Evolutionary conservation across 1,140 invertebrate species (phyloP), one percentile per base, ranked within the genome.

Genomic region (Pomacea maculata): DNA sequence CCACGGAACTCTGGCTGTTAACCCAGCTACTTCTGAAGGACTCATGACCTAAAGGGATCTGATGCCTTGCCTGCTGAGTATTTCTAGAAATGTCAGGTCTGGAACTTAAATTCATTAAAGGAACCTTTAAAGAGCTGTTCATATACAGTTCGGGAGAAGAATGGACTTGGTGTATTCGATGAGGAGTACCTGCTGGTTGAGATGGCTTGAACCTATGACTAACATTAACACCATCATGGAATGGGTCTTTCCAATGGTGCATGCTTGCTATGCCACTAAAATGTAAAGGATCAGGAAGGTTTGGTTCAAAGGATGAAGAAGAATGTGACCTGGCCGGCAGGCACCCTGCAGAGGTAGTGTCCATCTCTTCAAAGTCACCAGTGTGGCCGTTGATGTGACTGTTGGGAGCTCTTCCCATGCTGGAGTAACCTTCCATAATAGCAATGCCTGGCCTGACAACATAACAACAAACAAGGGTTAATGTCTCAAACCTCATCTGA

Each of bases 361-460:
- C 77, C 77, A 78, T 78, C 67, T 78, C 77, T 67, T 78, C 77
- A 57, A 78, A 78, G 77, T 78, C 54, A 67, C 65, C 65, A 4
- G 77, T 65, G 17, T 78, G 77, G 3, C 77, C 77, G 52, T 78
- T 78, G 10, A 78, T 52, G 3, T 67, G 65, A 54, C 65, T 78
- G 63, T 78, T 64, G 17, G 77, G 70, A 6, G 54, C 52, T 61
- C 57, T 11, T 61, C 57, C 57, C 57, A 61, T 61, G 57, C 57
- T 61, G 57, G 57, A 61, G 57, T 61, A 61, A 17, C 57, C 57
- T 17, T 61, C 57, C 57, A 61, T 61, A 11, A 61, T 11, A 61
- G 57, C 57, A 17, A 61, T 61, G 4, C 57, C 57, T 17, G 57
- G 15, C 57, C 57, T 61, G 15, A 61, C 57, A 61, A 14, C 57